Percentiles rank a stretch among this genome's conserved stretches.
Conservation (phyloP, 2,797 vertebrate species). For the Phylloscopus collybita region DNA sequence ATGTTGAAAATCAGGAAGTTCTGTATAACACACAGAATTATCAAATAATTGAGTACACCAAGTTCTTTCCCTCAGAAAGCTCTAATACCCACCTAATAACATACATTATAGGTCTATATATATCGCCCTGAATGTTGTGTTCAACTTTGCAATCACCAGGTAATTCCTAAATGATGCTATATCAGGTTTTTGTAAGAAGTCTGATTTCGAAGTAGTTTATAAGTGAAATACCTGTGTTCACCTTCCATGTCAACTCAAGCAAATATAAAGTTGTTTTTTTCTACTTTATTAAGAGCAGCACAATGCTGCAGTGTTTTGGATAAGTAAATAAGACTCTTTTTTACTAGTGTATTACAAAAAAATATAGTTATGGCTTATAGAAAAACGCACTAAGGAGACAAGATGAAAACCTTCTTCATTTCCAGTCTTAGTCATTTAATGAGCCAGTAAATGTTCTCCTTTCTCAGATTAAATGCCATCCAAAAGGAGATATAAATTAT, state of each 20-base stretch:
- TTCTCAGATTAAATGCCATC: not conserved
- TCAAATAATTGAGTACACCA: not conserved
- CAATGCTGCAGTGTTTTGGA: not conserved
- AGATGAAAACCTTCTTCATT: not conserved
- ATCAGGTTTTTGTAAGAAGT: not conserved
- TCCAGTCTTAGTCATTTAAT: not conserved
- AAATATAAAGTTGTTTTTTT: not conserved
- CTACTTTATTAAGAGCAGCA: not conserved
- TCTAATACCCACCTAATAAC: not conserved
- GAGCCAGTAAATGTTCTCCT: not conserved
- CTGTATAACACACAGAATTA: not conserved
- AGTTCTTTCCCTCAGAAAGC: not conserved
- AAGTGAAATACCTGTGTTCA: not conserved
- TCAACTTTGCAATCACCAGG: not conserved
- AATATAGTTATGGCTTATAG: not conserved
- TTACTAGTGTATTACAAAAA: not conserved
- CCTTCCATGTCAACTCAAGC: not conserved
- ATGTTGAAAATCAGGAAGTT: not conserved
- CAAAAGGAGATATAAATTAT: not conserved
- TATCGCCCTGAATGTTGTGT: not conserved
- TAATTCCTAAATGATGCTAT: not conserved
- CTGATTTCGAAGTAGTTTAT: not conserved
- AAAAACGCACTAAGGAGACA: not conserved
- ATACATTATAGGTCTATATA: not conserved
- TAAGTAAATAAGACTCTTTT: not conserved